Conservation (phyloP, 2,113 vertebrate genomes). For the Psilopogon haemacephalus region DNA sequence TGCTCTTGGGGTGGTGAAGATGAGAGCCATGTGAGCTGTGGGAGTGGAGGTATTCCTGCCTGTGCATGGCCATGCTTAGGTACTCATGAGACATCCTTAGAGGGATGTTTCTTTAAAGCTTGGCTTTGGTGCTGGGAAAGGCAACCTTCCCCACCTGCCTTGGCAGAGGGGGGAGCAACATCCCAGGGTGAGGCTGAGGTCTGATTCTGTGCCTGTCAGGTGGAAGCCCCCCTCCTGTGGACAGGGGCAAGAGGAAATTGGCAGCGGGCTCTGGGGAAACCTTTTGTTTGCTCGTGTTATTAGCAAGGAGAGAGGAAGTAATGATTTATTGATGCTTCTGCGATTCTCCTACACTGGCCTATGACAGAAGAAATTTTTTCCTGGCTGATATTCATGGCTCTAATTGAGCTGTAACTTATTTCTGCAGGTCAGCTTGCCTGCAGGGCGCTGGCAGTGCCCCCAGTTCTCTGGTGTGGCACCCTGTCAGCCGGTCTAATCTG, state of each 20-base stretch:
- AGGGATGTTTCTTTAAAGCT: background rate
- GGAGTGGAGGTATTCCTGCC: background rate
- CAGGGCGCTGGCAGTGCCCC: background rate
- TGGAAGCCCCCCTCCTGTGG: background rate
- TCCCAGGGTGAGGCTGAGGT: background rate
- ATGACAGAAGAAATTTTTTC: slow-evolving; percentile 5
- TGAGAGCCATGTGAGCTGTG: fast-evolving
- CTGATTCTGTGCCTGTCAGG: background rate
- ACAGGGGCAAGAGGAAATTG: background rate
- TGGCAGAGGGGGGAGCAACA: fast-evolving
- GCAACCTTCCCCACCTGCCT: background rate
- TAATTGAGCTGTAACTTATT: slow-evolving; percentile 16
- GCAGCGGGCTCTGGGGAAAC: background rate
- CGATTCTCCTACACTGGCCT: background rate
- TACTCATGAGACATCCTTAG: background rate
- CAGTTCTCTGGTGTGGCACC: fast-evolving
- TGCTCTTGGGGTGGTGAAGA: background rate
- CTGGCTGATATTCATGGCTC: background rate
- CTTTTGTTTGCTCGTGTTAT: slow-evolving; percentile 40
- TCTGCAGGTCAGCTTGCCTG: background rate
- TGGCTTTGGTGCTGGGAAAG: background rate
- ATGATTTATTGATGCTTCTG: slow-evolving; percentile 59
- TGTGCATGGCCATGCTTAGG: background rate
- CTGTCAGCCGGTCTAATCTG: background rate
- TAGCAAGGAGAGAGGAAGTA: background rate